A percentile compares a stretch with the other conserved stretches of the same genome.
Conservation (phyloP, 2,113 vertebrate species). For the Ailurus styani region DNA sequence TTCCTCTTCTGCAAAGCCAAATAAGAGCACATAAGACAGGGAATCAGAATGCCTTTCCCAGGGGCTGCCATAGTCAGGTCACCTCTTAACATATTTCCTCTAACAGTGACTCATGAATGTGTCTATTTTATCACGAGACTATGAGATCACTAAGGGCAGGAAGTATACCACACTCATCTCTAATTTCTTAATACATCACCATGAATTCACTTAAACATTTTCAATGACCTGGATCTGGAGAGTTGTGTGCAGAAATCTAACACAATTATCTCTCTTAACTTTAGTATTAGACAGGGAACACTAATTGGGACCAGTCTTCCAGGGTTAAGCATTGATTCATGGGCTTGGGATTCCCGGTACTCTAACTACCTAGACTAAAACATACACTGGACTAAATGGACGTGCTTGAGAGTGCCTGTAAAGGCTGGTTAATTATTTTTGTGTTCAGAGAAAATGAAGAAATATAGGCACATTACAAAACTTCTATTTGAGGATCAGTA, state of each 20-base stretch:
- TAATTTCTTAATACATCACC: background rate
- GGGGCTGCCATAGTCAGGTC: background rate
- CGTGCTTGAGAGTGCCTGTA: conserved; percentile 19
- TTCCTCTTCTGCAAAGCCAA: background rate
- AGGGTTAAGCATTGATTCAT: conserved; percentile 64
- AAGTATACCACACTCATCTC: background rate
- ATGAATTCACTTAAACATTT: conserved; percentile 36
- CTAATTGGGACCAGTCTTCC: conserved; percentile 62
- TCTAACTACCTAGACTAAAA: conserved; percentile 30
- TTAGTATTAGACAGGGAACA: background rate
- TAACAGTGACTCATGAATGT: background rate
- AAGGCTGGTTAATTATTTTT: conserved; percentile 49
- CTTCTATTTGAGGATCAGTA: background rate
- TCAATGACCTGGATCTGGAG: conserved; percentile 32
- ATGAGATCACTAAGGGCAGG: background rate
- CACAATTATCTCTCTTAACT: conserved; percentile 63
- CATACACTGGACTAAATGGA: background rate
- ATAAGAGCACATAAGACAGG: background rate
- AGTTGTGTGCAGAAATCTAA: conserved; percentile 43
- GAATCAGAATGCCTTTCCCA: background rate
- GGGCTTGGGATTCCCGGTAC: conserved; percentile 2
- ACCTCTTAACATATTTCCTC: background rate
- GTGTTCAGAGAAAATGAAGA: conserved; percentile 51
- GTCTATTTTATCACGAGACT: background rate
- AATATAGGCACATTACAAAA: conserved; percentile 21